A percentile compares a stretch with the other conserved stretches of the same genome.
Conservation (phyloP, 2,797 vertebrate species). For the Acanthornis magna region DNA sequence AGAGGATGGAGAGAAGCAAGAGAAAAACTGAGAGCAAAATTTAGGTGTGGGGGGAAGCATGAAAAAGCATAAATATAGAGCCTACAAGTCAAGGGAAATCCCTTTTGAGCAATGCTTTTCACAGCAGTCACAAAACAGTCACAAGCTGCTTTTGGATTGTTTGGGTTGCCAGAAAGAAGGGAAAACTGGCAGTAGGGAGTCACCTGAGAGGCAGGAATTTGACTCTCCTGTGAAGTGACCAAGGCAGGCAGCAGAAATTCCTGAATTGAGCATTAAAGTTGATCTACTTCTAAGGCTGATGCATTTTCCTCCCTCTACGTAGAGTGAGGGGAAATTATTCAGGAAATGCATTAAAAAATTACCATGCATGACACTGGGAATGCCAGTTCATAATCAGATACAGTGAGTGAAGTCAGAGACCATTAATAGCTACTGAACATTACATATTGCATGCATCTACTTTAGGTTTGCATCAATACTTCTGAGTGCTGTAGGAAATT, state of each 20-base stretch:
- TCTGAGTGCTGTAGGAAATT: background rate
- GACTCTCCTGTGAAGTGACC: background rate
- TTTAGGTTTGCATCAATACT: background rate
- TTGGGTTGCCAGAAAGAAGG: background rate
- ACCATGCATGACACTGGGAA: background rate
- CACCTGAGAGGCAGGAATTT: background rate
- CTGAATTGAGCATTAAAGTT: background rate
- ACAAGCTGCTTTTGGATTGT: background rate
- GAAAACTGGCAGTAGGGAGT: background rate
- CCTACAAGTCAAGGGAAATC: constrained; percentile 18
- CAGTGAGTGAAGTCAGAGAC: background rate
- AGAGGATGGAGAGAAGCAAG: background rate
- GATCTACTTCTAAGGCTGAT: background rate
- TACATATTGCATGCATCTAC: background rate
- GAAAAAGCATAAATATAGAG: constrained; percentile 51
- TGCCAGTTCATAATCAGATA: background rate
- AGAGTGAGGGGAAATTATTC: background rate
- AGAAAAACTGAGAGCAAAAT: constrained; percentile 42
- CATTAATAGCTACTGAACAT: background rate
- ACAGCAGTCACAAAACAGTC: background rate
- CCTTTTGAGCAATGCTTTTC: background rate
- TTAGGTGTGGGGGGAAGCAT: background rate
- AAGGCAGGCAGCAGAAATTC: background rate
- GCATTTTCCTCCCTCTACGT: background rate
- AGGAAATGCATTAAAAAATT: background rate